phyloP scores from a whole-genome alignment of 2,888 invertebrate genomes.

The Ferrisia virgata region DNA sequence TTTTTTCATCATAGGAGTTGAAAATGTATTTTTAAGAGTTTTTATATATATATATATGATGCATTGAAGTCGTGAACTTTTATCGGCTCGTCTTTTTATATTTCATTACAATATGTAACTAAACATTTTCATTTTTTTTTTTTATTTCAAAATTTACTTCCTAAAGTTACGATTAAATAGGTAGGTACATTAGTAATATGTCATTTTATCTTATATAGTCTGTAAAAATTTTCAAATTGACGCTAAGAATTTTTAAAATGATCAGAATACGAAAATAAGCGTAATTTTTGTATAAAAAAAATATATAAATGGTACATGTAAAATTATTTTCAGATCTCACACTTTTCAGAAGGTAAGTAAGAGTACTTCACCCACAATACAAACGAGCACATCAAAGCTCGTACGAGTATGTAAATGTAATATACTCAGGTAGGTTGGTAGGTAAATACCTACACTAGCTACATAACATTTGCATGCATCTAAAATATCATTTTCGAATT shows the following conservation, averaged over 20 bases:
- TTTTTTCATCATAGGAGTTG: slow-evolving; percentile 29
- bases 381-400: no score
- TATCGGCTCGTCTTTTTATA: slow-evolving; percentile 24
- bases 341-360: neutral
- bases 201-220: neutral
- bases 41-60: no score
- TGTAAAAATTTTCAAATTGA: neutral
- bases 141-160: neutral
- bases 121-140: slow-evolving; percentile 2
- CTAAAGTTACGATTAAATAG: neutral
- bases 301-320: no score
- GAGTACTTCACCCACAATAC: no score
- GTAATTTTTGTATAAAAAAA: no score
- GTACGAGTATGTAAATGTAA: no score
- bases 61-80: slow-evolving; percentile 37
- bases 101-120: slow-evolving; percentile 1
- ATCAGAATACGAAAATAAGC: no score
- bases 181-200: neutral
- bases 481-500: neutral
- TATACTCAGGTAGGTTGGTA: no score
- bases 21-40: slow-evolving; percentile 43
- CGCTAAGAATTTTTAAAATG: no score
- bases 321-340: no score
- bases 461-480: no score
- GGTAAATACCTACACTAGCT: no score